Evolutionary conservation across 2,888 invertebrate species (phyloP), one percentile per base, ranked within the genome.

Genomic region (Drosophila prostipennis): DNA sequence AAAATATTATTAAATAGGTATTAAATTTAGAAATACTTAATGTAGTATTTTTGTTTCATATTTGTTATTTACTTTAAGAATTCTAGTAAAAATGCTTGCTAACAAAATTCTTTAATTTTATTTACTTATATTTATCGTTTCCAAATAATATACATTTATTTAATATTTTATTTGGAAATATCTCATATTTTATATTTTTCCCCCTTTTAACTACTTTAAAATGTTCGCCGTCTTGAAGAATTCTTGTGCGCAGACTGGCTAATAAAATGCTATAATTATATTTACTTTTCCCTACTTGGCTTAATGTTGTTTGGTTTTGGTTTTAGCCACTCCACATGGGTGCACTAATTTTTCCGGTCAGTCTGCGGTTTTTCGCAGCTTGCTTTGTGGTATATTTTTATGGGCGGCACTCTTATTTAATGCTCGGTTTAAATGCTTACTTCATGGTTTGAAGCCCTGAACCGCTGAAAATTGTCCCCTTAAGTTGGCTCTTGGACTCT

Each of bases 361-460:
- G 46, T 46, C 37, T 36, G 13, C 29, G 51, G 52, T 34, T 34
- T 37, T 40, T 19, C 13, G 5, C 23, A 16, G 23, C 40, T n/a
- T 23, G n/a, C 52, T 26, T 39, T 58, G 57, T 40, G 57, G 57
- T 7, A 39, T 16, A 14, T 46, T 60, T 61, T 61, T 61, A 61
- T 39, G 63, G 14, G 7, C 16, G 39, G 29, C 46, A 61, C 46
- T 48, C 46, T 48, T 61, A 40, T 48, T 61, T 63, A 61, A 61
- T 61, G 61, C 39, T 61, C n/a, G 32, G 46, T 46, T 61, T 61
- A 61, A 61, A 61, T 63, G 57, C 57, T 58, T 39, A 29, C 57
- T 55, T 19, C 56, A 55, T 55, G 45, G 63, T 6, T 26, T 26
- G 61, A 23, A 46, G 11, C 29, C 6, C 6, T 26, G 26, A 26